phyloP scores from a whole-genome alignment of 2,113 vertebrate species.

The Carassius carassius region DNA sequence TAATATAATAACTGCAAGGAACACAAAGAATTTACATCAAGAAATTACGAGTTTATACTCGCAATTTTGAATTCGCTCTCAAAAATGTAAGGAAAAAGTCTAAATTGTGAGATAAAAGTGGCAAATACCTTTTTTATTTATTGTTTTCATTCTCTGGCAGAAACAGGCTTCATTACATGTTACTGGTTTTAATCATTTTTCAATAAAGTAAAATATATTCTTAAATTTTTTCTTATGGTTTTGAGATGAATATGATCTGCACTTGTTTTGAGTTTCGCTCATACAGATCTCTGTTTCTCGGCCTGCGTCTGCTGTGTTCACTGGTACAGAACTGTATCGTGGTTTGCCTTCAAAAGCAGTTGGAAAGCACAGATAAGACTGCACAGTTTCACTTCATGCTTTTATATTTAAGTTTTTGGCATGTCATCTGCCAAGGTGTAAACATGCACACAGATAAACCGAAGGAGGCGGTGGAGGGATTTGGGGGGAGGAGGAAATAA shows the following conservation, averaged over 20 bases:
- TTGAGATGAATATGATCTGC: background rate
- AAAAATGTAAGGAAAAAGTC: too few relatives aligned
- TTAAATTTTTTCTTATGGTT: background rate
- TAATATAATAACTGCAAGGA: too few relatives aligned
- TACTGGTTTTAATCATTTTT: too few relatives aligned
- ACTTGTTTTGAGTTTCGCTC: background rate
- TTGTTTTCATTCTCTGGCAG: too few relatives aligned
- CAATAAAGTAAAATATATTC: background rate
- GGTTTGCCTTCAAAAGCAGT: conserved; percentile 30
- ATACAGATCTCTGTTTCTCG: background rate
- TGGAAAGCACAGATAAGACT: conserved; percentile 30
- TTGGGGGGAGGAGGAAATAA: background rate
- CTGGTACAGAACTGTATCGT: background rate
- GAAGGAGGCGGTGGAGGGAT: background rate
- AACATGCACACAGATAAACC: conserved; percentile 17
- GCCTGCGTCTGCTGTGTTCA: background rate
- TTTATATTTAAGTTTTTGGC: background rate
- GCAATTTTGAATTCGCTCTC: too few relatives aligned
- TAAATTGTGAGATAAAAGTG: too few relatives aligned
- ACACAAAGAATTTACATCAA: too few relatives aligned
- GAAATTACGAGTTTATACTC: too few relatives aligned
- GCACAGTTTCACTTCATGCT: conserved; percentile 1
- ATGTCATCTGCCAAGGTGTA: background rate
- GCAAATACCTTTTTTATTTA: too few relatives aligned
- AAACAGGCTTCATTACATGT: too few relatives aligned